Evolutionary conservation across 2,113 vertebrate genomes (phyloP).

Genomic region (Caretta caretta): DNA sequence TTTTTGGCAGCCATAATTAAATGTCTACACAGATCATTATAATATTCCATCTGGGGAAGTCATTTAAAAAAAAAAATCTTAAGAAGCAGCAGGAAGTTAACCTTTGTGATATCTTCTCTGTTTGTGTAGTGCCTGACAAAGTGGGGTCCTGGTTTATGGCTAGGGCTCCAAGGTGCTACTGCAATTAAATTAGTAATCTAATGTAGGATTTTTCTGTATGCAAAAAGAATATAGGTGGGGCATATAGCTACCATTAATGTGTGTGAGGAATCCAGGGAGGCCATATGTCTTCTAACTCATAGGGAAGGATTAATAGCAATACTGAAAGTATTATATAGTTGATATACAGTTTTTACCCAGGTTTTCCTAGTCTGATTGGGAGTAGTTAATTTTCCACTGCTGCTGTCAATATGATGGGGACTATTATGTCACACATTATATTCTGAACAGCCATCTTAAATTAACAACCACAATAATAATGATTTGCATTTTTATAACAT

Average conservation of each 20-base stretch:
- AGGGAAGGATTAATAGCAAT: not conserved
- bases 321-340: slow-evolving; percentile 23
- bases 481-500: not conserved
- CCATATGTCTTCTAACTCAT: not conserved
- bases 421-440: not conserved
- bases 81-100: not conserved
- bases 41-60: not conserved
- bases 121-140: not conserved
- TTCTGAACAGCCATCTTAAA: not conserved
- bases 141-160: not conserved
- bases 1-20: no score
- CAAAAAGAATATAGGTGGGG: no score
- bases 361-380: not conserved
- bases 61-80: not conserved
- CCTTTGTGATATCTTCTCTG: not conserved
- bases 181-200: not conserved
- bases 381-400: not conserved
- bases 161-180: not conserved
- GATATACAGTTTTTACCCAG: not conserved
- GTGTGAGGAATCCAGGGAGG: not conserved
- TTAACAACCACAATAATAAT: not conserved
- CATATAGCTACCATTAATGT: not conserved
- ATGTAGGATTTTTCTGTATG: no score
- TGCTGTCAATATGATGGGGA: not conserved
- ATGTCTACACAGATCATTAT: not conserved